Percentiles rank a stretch among this genome's conserved stretches.
Conservation (phyloP, 2,797 vertebrate genomes). For the Sebastes glaucus region DNA sequence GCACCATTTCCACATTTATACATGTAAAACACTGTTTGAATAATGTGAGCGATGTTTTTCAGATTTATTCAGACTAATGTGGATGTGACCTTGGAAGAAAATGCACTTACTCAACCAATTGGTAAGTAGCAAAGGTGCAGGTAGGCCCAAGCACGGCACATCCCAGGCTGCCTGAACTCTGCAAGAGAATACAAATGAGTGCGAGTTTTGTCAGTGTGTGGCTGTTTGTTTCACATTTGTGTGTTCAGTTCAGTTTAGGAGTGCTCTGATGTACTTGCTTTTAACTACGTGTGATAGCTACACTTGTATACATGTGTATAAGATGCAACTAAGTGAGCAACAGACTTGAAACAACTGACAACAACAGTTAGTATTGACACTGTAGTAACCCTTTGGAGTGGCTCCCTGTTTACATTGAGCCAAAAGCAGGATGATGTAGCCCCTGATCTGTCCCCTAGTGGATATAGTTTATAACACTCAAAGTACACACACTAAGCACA, state of each 20-base stretch:
- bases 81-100: background rate
- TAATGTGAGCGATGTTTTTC: background rate
- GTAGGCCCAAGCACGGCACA: constrained; percentile 90
- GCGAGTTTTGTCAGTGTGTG: background rate
- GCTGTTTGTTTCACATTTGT: background rate
- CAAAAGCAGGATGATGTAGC: background rate
- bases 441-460: background rate
- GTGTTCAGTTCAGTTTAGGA: no score
- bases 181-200: constrained; percentile 1
- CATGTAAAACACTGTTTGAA: background rate
- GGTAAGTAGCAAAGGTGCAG: constrained; percentile 89
- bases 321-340: background rate
- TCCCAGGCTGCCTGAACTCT: constrained; percentile 72
- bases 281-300: background rate
- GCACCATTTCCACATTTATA: background rate
- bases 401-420: background rate
- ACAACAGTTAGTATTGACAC: background rate
- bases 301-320: no score
- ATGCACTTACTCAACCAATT: constrained; percentile 91
- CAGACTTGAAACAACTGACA: background rate
- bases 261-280: background rate
- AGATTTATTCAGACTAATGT: background rate
- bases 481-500: background rate
- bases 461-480: background rate
- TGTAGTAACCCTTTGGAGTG: background rate